Conservation (phyloP, 2,113 vertebrate genomes). For the Litocranius walleri region DNA sequence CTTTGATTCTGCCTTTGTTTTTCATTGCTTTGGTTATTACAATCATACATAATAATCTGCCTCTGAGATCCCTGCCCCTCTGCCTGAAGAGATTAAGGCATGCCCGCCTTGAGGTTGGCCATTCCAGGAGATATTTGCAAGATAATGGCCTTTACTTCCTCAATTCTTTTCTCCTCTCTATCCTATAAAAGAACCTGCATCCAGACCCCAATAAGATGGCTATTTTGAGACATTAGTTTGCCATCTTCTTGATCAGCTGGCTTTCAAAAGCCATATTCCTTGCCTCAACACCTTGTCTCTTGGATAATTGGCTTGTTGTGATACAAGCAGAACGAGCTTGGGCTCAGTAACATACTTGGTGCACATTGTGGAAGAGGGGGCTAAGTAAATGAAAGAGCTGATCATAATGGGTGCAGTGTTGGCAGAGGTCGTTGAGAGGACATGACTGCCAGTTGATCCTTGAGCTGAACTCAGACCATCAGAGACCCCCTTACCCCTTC, state of each 20-base stretch:
- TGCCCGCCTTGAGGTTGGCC: not conserved
- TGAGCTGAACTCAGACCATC: not conserved
- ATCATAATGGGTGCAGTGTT: not conserved
- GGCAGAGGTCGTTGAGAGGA: not conserved
- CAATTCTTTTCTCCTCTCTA: not conserved
- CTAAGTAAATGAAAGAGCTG: not conserved
- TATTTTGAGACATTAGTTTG: not conserved
- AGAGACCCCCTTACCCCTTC: not conserved
- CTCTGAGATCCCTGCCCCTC: not conserved
- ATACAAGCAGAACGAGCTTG: accelerated
- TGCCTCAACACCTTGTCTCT: not conserved
- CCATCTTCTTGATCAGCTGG: not conserved
- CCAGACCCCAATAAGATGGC: not conserved
- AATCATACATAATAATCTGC: not conserved
- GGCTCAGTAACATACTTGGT: not conserved
- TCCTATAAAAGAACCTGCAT: not conserved
- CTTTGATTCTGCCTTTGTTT: not conserved
- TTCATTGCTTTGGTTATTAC: not conserved
- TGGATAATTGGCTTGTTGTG: not conserved
- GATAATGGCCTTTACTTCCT: not conserved
- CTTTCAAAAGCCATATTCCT: not conserved
- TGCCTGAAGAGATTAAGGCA: not conserved
- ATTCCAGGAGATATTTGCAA: not conserved
- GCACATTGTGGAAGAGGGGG: not conserved
- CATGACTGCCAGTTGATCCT: not conserved